A percentile compares a stretch with the other conserved stretches of the same genome.
Evolutionary conservation across 2,113 vertebrate genomes (phyloP).

Genomic region (Riparia riparia): DNA sequence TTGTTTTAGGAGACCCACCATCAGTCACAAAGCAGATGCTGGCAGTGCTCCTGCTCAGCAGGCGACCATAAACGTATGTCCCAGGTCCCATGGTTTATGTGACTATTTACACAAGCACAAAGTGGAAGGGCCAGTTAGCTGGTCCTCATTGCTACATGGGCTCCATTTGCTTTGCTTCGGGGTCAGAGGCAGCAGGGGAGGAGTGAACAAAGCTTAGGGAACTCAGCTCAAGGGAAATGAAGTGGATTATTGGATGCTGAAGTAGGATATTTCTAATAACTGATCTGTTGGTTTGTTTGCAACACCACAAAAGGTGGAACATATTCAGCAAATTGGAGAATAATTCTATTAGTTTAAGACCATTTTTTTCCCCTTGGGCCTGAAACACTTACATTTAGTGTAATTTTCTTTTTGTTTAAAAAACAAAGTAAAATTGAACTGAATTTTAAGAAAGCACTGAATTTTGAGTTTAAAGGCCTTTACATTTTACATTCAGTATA

Average conservation of each 20-base stretch:
- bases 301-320: neutral
- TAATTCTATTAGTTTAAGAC: neutral
- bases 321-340: neutral
- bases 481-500: neutral
- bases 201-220: neutral
- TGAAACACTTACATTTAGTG: neutral
- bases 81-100: neutral
- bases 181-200: neutral
- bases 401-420: neutral
- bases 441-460: neutral
- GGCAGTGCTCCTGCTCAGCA: neutral
- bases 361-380: neutral
- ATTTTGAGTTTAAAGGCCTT: neutral
- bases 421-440: neutral
- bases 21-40: neutral
- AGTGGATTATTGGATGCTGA: neutral
- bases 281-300: neutral
- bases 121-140: neutral
- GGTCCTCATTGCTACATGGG: accelerated
- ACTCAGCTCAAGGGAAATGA: neutral
- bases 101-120: neutral
- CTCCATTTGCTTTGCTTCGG: neutral
- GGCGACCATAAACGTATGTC: neutral
- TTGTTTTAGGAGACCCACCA: neutral
- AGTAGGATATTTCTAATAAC: neutral